Evolutionary conservation across 2,113 vertebrate genomes (phyloP).

Genomic region (Stercorarius parasiticus): DNA sequence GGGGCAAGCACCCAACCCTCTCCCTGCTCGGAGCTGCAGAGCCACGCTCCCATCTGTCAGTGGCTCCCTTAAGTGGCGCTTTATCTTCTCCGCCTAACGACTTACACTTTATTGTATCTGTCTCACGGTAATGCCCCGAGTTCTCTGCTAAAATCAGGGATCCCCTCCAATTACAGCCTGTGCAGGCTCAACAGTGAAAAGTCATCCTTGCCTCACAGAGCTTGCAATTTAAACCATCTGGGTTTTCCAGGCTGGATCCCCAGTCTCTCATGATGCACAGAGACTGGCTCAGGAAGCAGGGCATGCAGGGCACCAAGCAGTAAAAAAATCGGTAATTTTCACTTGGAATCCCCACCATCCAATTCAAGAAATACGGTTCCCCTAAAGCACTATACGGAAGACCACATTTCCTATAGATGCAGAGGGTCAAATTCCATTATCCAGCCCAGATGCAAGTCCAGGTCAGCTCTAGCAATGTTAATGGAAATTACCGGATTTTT

Average conservation of each 20-base stretch:
- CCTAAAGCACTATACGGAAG: background rate
- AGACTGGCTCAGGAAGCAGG: background rate
- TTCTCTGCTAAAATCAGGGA: background rate
- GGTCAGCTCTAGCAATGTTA: background rate
- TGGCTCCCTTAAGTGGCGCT: slow-evolving; percentile 42
- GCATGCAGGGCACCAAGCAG: background rate
- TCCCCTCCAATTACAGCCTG: background rate
- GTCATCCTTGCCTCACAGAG: background rate
- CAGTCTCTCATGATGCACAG: background rate
- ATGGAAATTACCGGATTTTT: background rate
- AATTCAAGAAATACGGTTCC: background rate
- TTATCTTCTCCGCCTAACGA: slow-evolving; percentile 40
- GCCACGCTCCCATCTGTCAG: slow-evolving; percentile 32
- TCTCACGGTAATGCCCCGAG: background rate
- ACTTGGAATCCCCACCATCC: background rate
- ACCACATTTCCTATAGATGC: background rate
- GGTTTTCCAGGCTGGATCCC: background rate
- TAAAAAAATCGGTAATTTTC: background rate
- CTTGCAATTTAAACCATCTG: background rate
- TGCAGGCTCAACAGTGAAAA: background rate
- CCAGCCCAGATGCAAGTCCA: background rate
- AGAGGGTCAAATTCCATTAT: background rate
- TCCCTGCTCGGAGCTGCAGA: background rate
- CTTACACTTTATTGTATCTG: slow-evolving; percentile 12
- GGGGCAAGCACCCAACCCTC: slow-evolving; percentile 15